phyloP scores from a whole-genome alignment of 2,797 vertebrate genomes.

The Mormyrops attenuatus region DNA sequence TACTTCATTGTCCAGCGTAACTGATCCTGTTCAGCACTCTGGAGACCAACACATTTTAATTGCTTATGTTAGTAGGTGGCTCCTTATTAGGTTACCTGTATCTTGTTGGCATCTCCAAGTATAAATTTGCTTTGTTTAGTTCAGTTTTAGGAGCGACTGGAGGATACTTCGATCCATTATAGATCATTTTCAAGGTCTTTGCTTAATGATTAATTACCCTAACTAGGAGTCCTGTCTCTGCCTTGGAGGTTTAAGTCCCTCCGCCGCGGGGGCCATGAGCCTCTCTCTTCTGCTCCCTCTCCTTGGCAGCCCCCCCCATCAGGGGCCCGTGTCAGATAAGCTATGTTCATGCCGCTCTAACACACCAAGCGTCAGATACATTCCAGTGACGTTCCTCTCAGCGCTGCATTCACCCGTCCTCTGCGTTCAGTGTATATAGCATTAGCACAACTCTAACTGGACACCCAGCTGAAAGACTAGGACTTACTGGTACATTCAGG shows the following conservation, averaged over 20 bases:
- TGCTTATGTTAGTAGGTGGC: neutral
- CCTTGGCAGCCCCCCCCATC: neutral
- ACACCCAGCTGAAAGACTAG: constrained; percentile 29
- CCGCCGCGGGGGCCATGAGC: too few relatives aligned
- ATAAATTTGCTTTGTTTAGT: neutral
- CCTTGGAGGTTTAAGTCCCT: neutral
- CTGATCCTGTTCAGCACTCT: neutral
- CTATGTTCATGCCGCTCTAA: neutral
- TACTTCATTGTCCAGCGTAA: constrained; percentile 4
- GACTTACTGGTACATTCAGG: constrained; percentile 31
- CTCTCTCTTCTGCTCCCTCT: neutral
- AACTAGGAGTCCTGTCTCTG: neutral
- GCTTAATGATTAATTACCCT: neutral
- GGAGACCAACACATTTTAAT: neutral
- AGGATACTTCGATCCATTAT: neutral
- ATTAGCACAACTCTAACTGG: neutral
- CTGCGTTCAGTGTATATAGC: constrained; percentile 31
- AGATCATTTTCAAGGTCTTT: neutral
- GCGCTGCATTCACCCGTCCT: constrained; percentile 44
- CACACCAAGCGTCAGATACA: neutral
- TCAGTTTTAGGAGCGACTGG: constrained; percentile 9
- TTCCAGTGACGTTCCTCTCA: constrained; percentile 32
- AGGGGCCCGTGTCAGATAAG: neutral
- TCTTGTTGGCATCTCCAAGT: constrained; percentile 21
- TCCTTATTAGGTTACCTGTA: constrained; percentile 28